Conservation (phyloP, 2,888 invertebrate genomes). For the Drymonia ruficornis region DNA sequence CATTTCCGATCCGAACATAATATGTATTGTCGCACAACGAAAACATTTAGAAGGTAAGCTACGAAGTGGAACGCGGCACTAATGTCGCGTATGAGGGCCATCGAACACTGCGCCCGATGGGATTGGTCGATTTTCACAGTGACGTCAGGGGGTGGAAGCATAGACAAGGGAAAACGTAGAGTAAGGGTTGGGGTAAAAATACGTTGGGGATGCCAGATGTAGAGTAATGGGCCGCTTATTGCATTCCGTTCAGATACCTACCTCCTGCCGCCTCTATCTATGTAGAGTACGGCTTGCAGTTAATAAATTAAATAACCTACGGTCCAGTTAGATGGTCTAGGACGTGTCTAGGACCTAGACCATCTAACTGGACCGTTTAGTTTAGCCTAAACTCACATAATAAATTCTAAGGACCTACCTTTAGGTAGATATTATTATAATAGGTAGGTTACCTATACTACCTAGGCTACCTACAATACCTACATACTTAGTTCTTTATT, state of each 20-base stretch:
- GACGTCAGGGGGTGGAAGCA: slow-evolving; percentile 85
- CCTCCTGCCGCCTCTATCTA: too few species aligned
- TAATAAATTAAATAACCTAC: too few species aligned
- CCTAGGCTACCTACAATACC: too few species aligned
- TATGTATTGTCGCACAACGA: slow-evolving; percentile 61
- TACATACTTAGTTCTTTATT: too few species aligned
- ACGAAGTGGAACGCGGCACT: slow-evolving; percentile 69
- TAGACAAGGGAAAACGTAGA: slow-evolving; percentile 71
- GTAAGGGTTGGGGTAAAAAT: slow-evolving; percentile 59
- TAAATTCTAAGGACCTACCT: too few species aligned
- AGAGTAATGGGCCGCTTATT: neutral
- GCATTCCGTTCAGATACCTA: neutral
- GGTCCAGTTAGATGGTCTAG: too few species aligned
- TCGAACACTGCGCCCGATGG: slow-evolving; percentile 79
- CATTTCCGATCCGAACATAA: slow-evolving; percentile 66
- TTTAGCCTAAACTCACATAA: too few species aligned
- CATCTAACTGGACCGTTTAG: too few species aligned
- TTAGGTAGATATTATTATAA: too few species aligned
- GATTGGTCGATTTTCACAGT: slow-evolving; percentile 87
- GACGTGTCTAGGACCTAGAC: too few species aligned
- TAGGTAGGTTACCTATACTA: too few species aligned
- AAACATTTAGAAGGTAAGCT: slow-evolving; percentile 75
- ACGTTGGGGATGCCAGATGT: slow-evolving; percentile 36
- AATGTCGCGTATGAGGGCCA: slow-evolving; percentile 70
- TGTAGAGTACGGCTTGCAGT: too few species aligned